A percentile compares a stretch with the other conserved stretches of the same genome.
Conservation (phyloP, 2,797 vertebrate genomes). For the Chaetodon trifasciatus region DNA sequence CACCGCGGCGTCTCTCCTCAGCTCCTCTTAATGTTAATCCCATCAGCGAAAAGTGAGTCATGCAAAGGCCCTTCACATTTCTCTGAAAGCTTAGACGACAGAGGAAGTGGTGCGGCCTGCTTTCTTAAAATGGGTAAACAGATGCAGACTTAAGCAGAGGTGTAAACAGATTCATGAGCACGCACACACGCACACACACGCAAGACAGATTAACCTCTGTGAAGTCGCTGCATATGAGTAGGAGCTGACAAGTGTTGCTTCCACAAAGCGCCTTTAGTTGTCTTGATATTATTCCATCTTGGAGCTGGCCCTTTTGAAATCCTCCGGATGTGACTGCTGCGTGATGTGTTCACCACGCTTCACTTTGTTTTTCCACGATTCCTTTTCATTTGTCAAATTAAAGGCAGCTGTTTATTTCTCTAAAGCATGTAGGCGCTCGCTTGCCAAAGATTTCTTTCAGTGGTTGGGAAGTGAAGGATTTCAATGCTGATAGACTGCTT, state of each 20-base stretch:
- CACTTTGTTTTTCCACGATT: conserved; percentile 17
- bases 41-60: conserved; percentile 31
- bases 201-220: conserved; percentile 58
- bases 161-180: conserved; percentile 28
- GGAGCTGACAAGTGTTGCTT: conserved; percentile 39
- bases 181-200: conserved; percentile 11
- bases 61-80: conserved; percentile 25
- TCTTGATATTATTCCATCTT: conserved; percentile 48
- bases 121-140: conserved; percentile 54
- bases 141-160: conserved; percentile 13
- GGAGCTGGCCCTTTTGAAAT: conserved; percentile 33
- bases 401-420: neutral
- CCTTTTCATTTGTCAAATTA: conserved; percentile 22
- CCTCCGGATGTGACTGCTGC: conserved; percentile 25
- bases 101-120: conserved; percentile 30
- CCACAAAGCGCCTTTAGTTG: neutral
- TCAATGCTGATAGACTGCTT: neutral
- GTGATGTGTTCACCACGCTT: conserved; percentile 12
- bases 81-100: conserved; percentile 25
- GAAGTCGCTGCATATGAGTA: conserved; percentile 37
- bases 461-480: conserved; percentile 12
- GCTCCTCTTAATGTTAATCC: conserved; percentile 42
- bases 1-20: conserved; percentile 8
- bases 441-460: neutral
- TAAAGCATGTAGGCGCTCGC: neutral